Conservation (phyloP, 2,113 vertebrate species). For the Pontoporia blainvillei region DNA sequence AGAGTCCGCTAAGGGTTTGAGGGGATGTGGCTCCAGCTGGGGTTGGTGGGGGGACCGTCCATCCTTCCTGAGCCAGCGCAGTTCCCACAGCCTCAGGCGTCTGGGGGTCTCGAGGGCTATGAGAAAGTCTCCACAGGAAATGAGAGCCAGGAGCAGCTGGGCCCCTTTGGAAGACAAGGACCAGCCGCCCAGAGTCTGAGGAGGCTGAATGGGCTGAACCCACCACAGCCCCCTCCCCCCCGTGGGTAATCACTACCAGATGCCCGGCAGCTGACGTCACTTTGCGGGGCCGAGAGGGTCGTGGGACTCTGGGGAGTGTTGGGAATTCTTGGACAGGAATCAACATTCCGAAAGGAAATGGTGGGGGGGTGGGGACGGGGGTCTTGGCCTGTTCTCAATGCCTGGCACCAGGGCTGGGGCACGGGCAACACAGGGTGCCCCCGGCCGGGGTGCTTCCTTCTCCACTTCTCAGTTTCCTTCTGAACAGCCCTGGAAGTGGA, state of each 20-base stretch:
- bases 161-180: slow-evolving; percentile 68
- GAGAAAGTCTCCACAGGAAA: slow-evolving; percentile 80
- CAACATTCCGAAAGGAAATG: slow-evolving; percentile 78
- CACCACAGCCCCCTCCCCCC: slow-evolving; percentile 38
- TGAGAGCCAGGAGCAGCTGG: slow-evolving; percentile 80
- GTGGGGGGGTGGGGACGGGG: slow-evolving; percentile 65
- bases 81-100: slow-evolving; percentile 65
- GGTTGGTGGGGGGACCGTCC: neutral
- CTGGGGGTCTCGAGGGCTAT: slow-evolving; percentile 74
- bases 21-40: neutral
- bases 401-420: neutral
- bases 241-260: slow-evolving; percentile 78
- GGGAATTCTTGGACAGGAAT: slow-evolving; percentile 80
- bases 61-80: neutral
- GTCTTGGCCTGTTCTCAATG: slow-evolving; percentile 31
- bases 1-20: neutral
- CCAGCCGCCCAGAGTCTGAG: slow-evolving; percentile 45
- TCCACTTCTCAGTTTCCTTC: neutral
- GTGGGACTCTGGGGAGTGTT: slow-evolving; percentile 64
- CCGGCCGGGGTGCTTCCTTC: neutral
- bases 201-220: slow-evolving; percentile 11
- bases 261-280: slow-evolving; percentile 73
- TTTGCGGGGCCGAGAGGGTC: slow-evolving; percentile 51
- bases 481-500: neutral
- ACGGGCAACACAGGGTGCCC: no score